Evolutionary conservation across 2,113 vertebrate genomes (phyloP).

Genomic region (Protobothrops flavoviridis): DNA sequence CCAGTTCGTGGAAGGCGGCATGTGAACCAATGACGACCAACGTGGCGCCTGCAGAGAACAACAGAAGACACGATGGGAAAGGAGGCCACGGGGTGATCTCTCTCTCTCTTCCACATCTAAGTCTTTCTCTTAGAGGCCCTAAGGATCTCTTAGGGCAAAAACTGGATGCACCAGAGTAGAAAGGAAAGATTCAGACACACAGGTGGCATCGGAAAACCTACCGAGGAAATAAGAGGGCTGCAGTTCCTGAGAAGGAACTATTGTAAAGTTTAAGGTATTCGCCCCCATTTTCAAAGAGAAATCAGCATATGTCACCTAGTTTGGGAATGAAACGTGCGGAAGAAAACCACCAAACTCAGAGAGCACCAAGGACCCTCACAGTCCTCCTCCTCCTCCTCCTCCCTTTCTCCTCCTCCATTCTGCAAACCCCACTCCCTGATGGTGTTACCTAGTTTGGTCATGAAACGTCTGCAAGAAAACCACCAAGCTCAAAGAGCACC

Average conservation of each 20-base stretch:
- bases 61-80: neutral
- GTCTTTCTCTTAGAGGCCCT: neutral
- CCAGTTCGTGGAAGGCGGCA: constrained; percentile 83
- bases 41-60: constrained; percentile 76
- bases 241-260: neutral
- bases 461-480: no score
- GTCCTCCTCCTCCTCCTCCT: no score
- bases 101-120: no score
- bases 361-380: neutral
- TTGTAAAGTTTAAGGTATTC: neutral
- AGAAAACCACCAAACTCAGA: neutral
- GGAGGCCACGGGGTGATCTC: neutral
- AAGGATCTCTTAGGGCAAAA: neutral
- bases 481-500: no score
- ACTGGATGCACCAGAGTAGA: neutral
- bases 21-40: constrained; percentile 87
- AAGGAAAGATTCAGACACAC: neutral
- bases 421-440: no score
- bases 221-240: no score
- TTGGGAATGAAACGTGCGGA: neutral
- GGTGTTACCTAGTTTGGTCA: no score
- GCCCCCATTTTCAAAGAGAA: neutral
- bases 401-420: no score
- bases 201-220: no score
- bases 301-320: neutral